phyloP scores from a whole-genome alignment of 2,113 vertebrate genomes.

The Anseranas semipalmata region DNA sequence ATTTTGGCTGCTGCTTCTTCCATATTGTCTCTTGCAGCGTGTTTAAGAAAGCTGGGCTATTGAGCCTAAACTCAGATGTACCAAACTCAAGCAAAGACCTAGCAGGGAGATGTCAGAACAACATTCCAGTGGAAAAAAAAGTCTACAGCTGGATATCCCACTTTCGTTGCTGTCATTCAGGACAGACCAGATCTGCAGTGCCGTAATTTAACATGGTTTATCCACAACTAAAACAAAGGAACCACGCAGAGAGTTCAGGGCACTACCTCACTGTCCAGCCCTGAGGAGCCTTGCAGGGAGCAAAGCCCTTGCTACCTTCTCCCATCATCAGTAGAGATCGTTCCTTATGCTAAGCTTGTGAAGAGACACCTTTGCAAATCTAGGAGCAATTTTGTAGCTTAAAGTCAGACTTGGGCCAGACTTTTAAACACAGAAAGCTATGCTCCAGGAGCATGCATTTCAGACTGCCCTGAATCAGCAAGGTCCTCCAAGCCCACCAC shows the following conservation, averaged over 20 bases:
- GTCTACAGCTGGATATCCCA: background rate
- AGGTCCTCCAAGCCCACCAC: background rate
- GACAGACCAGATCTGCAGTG: background rate
- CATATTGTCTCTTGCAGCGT: slow-evolving; percentile 15
- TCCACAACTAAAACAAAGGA: background rate
- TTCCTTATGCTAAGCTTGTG: background rate
- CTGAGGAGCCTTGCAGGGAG: background rate
- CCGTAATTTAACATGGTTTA: background rate
- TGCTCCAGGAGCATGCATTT: background rate
- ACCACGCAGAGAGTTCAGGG: background rate
- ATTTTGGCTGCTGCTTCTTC: slow-evolving; percentile 64
- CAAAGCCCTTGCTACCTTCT: background rate
- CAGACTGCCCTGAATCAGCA: background rate
- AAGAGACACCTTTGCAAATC: background rate
- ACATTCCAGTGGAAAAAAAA: background rate
- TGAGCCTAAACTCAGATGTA: background rate
- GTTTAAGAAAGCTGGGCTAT: slow-evolving; percentile 13
- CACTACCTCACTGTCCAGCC: background rate
- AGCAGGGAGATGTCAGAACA: background rate
- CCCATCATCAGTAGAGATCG: background rate
- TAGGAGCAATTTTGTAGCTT: background rate
- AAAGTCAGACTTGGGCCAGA: background rate
- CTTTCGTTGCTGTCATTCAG: background rate
- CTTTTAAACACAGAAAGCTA: background rate
- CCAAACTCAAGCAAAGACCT: background rate